A percentile compares a stretch with the other conserved stretches of the same genome.
phyloP scores from a whole-genome alignment of 2,888 invertebrate species.

The Itoplectis maculator region DNA sequence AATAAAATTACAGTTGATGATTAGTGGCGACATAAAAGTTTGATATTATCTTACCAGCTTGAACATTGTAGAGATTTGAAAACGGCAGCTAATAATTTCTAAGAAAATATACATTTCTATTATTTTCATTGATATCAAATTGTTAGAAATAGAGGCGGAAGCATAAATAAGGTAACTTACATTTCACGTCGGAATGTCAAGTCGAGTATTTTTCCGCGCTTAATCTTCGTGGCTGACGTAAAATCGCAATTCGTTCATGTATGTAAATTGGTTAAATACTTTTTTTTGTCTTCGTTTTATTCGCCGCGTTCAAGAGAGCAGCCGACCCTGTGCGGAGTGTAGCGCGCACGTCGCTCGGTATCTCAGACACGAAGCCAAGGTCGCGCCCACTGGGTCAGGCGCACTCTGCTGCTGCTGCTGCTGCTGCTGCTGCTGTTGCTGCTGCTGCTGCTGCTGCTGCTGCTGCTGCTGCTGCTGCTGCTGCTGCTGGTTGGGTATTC shows the following conservation, averaged over 20 bases:
- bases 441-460: constrained; percentile 38
- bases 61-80: no score
- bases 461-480: constrained; percentile 39
- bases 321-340: constrained; percentile 61
- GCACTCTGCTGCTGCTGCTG: constrained; percentile 57
- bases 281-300: constrained; percentile 13
- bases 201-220: not conserved
- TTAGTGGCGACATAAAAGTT: no score
- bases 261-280: constrained; percentile 40
- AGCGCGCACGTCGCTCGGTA: constrained; percentile 43
- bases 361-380: constrained; percentile 73
- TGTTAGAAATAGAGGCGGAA: not conserved
- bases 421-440: constrained; percentile 34
- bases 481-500: constrained; percentile 28
- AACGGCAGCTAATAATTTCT: no score
- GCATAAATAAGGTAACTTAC: no score
- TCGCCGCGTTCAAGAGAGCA: constrained; percentile 34
- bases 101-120: no score
- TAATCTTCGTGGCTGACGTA: constrained; percentile 57
- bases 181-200: not conserved
- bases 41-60: no score
- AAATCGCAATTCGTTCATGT: constrained; percentile 21
- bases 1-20: no score
- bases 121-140: not conserved
- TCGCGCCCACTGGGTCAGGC: constrained; percentile 79